Evolutionary conservation across 2,113 vertebrate species (phyloP), one percentile per base, ranked within the genome.

Genomic region (Dermatemys mawii): DNA sequence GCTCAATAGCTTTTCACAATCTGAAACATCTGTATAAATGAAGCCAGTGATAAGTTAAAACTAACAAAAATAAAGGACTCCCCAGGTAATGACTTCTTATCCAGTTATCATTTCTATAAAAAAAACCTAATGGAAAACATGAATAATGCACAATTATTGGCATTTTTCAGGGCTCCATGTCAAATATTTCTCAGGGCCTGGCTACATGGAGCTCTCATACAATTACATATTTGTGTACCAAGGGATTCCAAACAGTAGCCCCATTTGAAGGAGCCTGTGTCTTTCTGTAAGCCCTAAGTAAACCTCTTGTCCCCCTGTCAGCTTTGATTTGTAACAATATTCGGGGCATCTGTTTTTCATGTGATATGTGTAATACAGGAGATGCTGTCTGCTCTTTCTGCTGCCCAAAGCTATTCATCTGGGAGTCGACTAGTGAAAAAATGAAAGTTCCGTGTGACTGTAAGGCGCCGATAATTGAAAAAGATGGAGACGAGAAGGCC

Each of bases 271-370:
- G 87, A 94, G 84, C 92, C 81, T 2, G 24, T 93, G 84, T 92
- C 96, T 95, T 91, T 83, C 87, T 80, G 92, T 88, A 57, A 19
- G 81, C 94, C 90, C 84, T 89, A 44, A 96, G 89, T 94, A 91
- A 96, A 96, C 83, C 96, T 93, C 91, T 92, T 60, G 60, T 92
- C 94, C 88, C 90, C 88, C 95, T 90, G 96, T 95, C 97, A 93
- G 90, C 94, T 95, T 88, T 91, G 97, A 96, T 97, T 97, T 97
- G 97, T 89, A 97, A 81, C 95, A 54, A 38, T 83, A 83, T 83
- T 92, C 82, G 27, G 78, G 95, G 97, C 97, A 97, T 97, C 97
- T 98, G 97, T 94, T 97, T 97, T 96, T 97, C 97, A 94, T 97
- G 96, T 94, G 92, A 94, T 57, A 81, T 88, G 87, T 90, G 96